Evolutionary conservation across 2,113 vertebrate genomes (phyloP), one percentile per base, ranked within the genome.

Genomic region (Pangasianodon gigas): DNA sequence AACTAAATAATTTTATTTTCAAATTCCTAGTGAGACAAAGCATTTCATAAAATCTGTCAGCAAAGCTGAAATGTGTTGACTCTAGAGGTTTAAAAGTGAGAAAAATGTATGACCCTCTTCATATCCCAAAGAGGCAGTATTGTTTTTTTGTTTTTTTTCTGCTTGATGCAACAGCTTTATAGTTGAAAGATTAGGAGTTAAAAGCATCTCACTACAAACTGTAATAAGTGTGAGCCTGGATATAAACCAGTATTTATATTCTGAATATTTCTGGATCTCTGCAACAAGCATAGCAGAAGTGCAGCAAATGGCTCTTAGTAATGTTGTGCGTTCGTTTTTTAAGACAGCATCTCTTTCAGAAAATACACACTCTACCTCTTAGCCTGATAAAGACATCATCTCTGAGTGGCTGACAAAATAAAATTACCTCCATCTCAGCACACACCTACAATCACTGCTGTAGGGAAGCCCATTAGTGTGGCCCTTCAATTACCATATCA

Each of bases 401-500:
- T 85, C 41, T 69, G 79, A 84, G 71, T 51, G 80, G 77, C 62
- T 89, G 88, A 88, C 84, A 51, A 85, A 85, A 84, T 85, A 89
- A 85, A 89, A 85, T 58, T 54, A 80, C 74, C 71, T 41, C 88
- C 26, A 9, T 84, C 81, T 65, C 58, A 75, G n/a, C 83, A 77
- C 60, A 90, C 83, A 56, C n/a, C 1, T 21, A 32, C 91, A 86
- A 84, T 90, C 87, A 91, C 91, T 85, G 89, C 77, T 65, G 26
- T 69, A 89, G 60, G 51, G 69, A 90, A 75, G 44, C 77, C 87
- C 87, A 92, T 93, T 93, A 92, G 79, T 44, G 77, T 67, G 90
- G 92, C 88, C 91, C 80, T 91, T 87, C 54, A 87, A 89, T 91
- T 93, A 91, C 89, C 62, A 93, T 91, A 94, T 93, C 87, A 93